Percentiles rank a stretch among this genome's conserved stretches.
phyloP scores from a whole-genome alignment of 2,113 vertebrate species.

The Pelusios castaneus region DNA sequence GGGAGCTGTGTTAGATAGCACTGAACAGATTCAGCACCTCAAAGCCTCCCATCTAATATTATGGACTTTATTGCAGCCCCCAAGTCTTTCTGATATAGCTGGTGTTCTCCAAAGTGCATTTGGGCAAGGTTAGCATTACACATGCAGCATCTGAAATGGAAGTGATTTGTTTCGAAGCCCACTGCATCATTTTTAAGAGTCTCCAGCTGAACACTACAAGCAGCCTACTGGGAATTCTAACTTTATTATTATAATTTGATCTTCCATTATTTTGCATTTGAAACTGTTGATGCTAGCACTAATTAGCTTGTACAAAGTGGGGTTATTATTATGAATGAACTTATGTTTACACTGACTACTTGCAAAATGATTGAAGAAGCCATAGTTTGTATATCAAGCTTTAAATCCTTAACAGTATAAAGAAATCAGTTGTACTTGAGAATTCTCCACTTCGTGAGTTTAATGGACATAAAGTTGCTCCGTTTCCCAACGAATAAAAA shows the following conservation, averaged over 20 bases:
- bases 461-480: not conserved
- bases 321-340: not conserved
- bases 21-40: not conserved
- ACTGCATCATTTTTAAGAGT: not conserved
- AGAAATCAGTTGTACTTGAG: not conserved
- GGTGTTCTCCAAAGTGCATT: not conserved
- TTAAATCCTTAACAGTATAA: conserved; percentile 32
- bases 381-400: conserved; percentile 44
- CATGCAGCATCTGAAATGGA: conserved; percentile 6
- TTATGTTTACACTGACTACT: conserved; percentile 1
- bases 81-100: not conserved
- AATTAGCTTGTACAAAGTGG: not conserved
- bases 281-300: not conserved
- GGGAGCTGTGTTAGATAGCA: not conserved
- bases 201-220: conserved; percentile 28
- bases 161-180: conserved; percentile 1
- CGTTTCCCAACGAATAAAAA: conserved; percentile 45
- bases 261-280: not conserved
- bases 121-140: not conserved
- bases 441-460: not conserved
- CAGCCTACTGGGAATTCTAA: conserved; percentile 6
- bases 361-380: conserved; percentile 34
- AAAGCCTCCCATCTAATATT: not conserved
- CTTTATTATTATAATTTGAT: conserved; percentile 25
- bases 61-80: not conserved